Percentiles rank a stretch among this genome's conserved stretches.
Evolutionary conservation across 23 tunicate genomes (phyloP).

Genomic region (Corella eumyota): DNA sequence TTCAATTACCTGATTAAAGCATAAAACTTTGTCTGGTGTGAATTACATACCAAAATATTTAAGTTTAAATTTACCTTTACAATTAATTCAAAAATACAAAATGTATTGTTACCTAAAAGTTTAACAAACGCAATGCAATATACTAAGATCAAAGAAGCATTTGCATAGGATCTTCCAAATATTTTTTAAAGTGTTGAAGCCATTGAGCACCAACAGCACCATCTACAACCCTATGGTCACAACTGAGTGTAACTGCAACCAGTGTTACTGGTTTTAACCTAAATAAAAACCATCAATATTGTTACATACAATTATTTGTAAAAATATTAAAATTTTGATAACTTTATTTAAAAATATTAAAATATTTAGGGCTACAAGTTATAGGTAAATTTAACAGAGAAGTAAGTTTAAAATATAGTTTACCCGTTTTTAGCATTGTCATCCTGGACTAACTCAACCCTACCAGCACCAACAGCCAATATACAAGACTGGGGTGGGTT

Average conservation of each 20-base stretch:
- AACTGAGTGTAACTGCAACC: constrained; percentile 90
- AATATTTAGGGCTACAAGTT: neutral
- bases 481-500: constrained; percentile 98
- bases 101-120: too few relatives aligned
- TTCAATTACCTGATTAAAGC: too few relatives aligned
- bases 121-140: too few relatives aligned
- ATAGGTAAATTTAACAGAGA: too few relatives aligned
- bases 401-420: too few relatives aligned
- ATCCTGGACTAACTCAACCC: constrained; percentile 62
- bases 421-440: constrained; percentile 29
- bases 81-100: too few relatives aligned
- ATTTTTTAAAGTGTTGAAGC: constrained; percentile 83
- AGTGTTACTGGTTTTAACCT: constrained; percentile 62
- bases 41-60: too few relatives aligned
- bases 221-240: constrained; percentile 94
- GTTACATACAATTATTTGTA: neutral
- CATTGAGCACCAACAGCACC: constrained; percentile 99
- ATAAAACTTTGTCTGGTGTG: too few relatives aligned
- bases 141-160: constrained; percentile 95
- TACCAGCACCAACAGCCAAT: constrained; percentile 92
- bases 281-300: neutral
- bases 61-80: too few relatives aligned
- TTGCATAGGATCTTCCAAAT: constrained; percentile 61
- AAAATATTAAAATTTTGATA: neutral
- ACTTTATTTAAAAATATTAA: neutral